Base-by-base conservation (phyloP, 2,888 invertebrate species). In the Tenthredo notha region DNA sequence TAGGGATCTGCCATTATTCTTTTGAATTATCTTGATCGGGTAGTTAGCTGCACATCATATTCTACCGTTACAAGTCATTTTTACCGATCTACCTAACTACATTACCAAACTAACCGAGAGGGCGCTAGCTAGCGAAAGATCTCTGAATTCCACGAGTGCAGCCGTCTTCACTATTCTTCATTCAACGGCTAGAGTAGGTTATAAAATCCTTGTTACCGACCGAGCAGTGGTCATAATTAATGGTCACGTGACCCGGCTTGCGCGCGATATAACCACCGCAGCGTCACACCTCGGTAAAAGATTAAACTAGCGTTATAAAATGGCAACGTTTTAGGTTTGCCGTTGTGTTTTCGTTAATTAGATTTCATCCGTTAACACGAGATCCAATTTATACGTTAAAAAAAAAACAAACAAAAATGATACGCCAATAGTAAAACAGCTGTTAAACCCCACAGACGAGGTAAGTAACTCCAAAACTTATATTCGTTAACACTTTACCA, bases 301-400 rank as follows among this genome's bases (percentile, higher is more conserved):
- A 18, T 61, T n/a, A 15, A 83, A 83, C 50, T 29, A 67, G 33
- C 15, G 29, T 18, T 83, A 12, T 67, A 83, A 83, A 83, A 83
- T 83, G 83, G 83, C 67, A 83, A 83, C 83, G 83, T 47, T 70
- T 83, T 67, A n/a, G 18, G 83, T 37, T 25, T 67, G 65, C 9
- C 65, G 67, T 67, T 43, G 67, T 83, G 83, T 83, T 83, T 83
- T 83, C 83, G 67, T 43, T 83, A 83, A 65, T 83, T 83, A 33
- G 70, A 83, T 83, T 67, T 83, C 58, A 43, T 33, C 83, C 7
- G 67, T 61, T 80, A 37, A 29, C 33, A 25, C 18, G 21, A 83
- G 61, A 67, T 18, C 29, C 25, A 47, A 47, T 29, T 50, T 12
- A 43, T 83, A 61, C 9, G 37, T 25, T 80, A 21, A 2, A 33